Base-by-base conservation (phyloP, 2,113 vertebrate species). In the Entosphenus tridentatus region DNA sequence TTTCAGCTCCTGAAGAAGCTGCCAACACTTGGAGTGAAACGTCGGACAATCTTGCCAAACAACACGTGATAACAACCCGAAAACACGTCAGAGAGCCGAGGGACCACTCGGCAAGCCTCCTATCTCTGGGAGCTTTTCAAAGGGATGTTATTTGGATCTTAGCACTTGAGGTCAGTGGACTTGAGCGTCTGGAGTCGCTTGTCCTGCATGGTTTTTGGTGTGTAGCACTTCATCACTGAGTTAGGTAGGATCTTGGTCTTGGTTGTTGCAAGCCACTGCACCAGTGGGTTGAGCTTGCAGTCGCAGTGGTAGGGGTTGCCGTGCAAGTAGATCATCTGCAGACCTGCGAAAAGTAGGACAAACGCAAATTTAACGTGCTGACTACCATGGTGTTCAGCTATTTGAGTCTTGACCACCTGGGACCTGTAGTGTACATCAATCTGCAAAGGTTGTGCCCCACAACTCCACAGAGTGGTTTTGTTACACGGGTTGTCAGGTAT, bases 291-390 rank as follows among this genome's bases (percentile, higher is more conserved):
- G 14, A 84, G 75, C 70, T 75, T 76, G 72, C 82, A 84, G 79
- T 84, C 81, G 70, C 83, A 82, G 21, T 72, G 73, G 82, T 81
- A 83, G 1, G 74, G 77, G 71, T 84, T 85, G 69, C 80, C 75
- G 16, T 83, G 80, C 67, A 83, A 76, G 71, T 77, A 71, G 21
- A 81, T 71, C 71, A 79, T 79, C 73, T 75, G 81, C 71, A 83
- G 73, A 18, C 68, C 82, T 85, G 72, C 21, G 57, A 69, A 70
- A 12, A 54, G 56, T 11, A 57, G 21, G 39, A 39, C 39, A 39
- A 39, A 39, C 39, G 39, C 39, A 39, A 39, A 39, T 39, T 6
- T 39, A 39, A 39, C 39, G 39, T 39, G 39, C 39, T 39, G 39
- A 39, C 39, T 39, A 39, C 39, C 39, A 39, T 39, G 39, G 39